Percentiles rank a stretch among this genome's conserved stretches.
Conservation (phyloP, 2,888 invertebrate genomes). For the Phaedon cochleariae region DNA sequence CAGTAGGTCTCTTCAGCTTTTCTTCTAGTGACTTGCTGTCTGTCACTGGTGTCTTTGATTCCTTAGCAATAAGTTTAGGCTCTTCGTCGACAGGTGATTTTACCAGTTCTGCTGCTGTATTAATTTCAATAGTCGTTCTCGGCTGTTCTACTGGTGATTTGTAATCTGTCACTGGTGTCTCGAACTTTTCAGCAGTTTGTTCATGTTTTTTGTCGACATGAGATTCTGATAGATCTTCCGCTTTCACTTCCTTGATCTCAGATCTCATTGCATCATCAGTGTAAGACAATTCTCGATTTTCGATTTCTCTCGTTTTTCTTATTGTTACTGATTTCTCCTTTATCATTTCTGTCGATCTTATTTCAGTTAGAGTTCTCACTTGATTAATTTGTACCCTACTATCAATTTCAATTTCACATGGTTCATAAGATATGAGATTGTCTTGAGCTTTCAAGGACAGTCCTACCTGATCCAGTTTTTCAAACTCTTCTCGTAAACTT, state of each 20-base stretch:
- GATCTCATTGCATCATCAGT: no score
- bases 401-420: constrained; percentile 17
- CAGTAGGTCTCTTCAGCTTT: constrained; percentile 29
- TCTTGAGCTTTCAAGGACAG: constrained; percentile 7
- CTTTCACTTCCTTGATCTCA: no score
- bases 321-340: constrained; percentile 18
- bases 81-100: background rate
- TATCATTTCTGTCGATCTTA: constrained; percentile 19
- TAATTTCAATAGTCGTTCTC: background rate
- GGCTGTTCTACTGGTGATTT: constrained; percentile 17
- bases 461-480: background rate
- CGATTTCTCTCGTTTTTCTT: background rate
- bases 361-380: constrained; percentile 2
- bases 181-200: background rate
- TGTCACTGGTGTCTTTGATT: constrained; percentile 7
- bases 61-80: background rate
- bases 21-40: constrained; percentile 2
- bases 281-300: background rate
- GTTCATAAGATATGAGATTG: background rate
- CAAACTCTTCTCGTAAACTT: no score
- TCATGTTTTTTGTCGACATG: background rate
- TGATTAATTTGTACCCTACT: constrained; percentile 21
- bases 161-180: background rate
- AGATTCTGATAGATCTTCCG: no score
- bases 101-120: background rate